These are phyloP conservation scores for Petrolisthes cinctipes DNA, from an alignment of 2,888 invertebrate genomes.

Conservation along the genomic window DNA sequence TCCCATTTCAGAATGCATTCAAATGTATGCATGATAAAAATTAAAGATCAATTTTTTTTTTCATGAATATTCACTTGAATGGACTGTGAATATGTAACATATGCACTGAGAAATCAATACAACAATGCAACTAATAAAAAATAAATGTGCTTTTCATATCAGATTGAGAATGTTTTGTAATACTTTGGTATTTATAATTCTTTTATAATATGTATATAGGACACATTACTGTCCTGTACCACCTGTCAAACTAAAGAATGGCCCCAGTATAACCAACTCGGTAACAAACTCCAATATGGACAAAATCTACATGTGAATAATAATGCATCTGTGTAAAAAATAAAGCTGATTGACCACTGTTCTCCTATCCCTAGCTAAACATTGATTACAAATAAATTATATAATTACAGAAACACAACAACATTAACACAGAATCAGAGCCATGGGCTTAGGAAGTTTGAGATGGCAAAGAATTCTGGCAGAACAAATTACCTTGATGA, in stretches of 20 bases:
- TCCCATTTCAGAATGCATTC: too few relatives aligned
- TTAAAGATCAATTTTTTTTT: too few relatives aligned
- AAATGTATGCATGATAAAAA: too few relatives aligned
- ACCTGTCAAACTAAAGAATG: slow-evolving; percentile 8
- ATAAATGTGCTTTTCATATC: too few relatives aligned
- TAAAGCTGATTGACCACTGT: slow-evolving; percentile 21
- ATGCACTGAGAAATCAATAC: too few relatives aligned
- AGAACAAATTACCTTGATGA: neutral
- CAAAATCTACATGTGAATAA: slow-evolving; percentile 11
- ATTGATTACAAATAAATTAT: slow-evolving; percentile 38
- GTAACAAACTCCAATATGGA: neutral
- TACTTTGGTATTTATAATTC: too few relatives aligned
- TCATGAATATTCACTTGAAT: too few relatives aligned
- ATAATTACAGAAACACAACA: slow-evolving; percentile 39
- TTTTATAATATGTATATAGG: too few relatives aligned
- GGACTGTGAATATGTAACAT: too few relatives aligned
- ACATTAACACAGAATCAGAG: slow-evolving; percentile 1
- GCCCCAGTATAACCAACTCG: slow-evolving; percentile 28
- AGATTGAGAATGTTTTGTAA: too few relatives aligned
- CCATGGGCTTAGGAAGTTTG: neutral
- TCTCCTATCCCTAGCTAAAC: slow-evolving; percentile 26
- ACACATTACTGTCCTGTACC: too few relatives aligned
- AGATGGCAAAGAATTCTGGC: slow-evolving; percentile 17
- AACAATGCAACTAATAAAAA: too few relatives aligned
- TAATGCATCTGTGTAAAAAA: slow-evolving; percentile 34